Percentiles rank a stretch among this genome's conserved stretches.
Conservation (phyloP, 2,113 vertebrate genomes). For the Cebus imitator region DNA sequence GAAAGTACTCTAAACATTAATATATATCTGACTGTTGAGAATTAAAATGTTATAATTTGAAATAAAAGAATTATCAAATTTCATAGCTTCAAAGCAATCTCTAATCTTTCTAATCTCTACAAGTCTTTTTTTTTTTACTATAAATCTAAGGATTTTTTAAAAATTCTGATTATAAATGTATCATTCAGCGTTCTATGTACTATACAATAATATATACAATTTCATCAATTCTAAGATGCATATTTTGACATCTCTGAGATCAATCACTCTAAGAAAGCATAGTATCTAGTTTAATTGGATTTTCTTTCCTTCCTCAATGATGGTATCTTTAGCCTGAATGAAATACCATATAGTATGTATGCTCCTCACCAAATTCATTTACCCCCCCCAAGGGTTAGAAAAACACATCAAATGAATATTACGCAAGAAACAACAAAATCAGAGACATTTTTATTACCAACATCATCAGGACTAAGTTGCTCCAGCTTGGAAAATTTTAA, state of each 20-base stretch:
- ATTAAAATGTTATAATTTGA: not conserved
- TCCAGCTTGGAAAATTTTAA: not conserved
- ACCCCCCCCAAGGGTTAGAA: not conserved
- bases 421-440: slow-evolving; percentile 14
- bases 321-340: not conserved
- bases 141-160: not conserved
- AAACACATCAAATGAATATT: not conserved
- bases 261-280: not conserved
- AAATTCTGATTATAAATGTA: not conserved
- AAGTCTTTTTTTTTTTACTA: not conserved
- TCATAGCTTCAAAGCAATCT: not conserved
- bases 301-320: not conserved
- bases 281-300: not conserved
- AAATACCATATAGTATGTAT: slow-evolving; percentile 13
- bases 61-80: slow-evolving; percentile 25
- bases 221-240: not conserved
- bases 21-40: not conserved
- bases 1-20: not conserved
- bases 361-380: not conserved
- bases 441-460: not conserved
- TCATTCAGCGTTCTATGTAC: not conserved
- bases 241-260: not conserved
- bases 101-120: not conserved
- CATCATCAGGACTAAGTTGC: slow-evolving; percentile 3
- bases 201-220: not conserved